Evolutionary conservation across 2,888 invertebrate species (phyloP).

Genomic region (Drosophila barbarae): DNA sequence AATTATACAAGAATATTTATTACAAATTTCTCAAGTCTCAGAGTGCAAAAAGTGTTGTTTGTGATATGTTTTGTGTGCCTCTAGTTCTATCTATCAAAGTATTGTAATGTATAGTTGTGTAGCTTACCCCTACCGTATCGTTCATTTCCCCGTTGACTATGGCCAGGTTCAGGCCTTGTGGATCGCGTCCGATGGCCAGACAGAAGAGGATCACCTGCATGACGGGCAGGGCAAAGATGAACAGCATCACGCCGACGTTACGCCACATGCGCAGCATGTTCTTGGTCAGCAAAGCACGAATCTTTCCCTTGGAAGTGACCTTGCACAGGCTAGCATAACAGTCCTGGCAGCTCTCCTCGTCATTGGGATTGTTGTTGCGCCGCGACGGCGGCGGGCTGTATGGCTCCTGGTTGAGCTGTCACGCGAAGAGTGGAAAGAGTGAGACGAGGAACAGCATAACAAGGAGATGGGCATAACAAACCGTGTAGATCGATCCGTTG

Average conservation of each 20-base stretch:
- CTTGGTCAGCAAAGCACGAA: conserved; percentile 90
- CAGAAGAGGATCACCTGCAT: conserved; percentile 97
- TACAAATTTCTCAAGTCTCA: no score
- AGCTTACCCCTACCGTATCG: conserved; percentile 68
- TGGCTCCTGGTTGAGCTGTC: conserved; percentile 77
- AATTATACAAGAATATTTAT: no score
- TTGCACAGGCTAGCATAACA: conserved; percentile 75
- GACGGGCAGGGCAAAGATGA: conserved; percentile 95
- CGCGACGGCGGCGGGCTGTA: conserved; percentile 75
- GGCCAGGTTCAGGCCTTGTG: conserved; percentile 89
- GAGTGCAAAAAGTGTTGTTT: neutral
- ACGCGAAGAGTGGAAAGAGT: neutral
- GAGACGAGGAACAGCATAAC: neutral
- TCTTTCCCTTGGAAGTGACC: conserved; percentile 89
- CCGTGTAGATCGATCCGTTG: conserved; percentile 82
- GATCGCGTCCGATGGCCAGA: conserved; percentile 93
- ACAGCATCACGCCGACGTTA: conserved; percentile 94
- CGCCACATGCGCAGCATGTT: conserved; percentile 95
- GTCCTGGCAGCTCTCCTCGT: conserved; percentile 76
- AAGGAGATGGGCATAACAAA: conserved; percentile 51
- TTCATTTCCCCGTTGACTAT: conserved; percentile 87
- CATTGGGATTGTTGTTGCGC: conserved; percentile 69
- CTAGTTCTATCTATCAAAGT: neutral
- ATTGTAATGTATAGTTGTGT: conserved; percentile 2
- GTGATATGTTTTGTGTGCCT: neutral